Evolutionary conservation across 2,888 invertebrate species (phyloP).

Genomic region (Therioaphis trifolii): DNA sequence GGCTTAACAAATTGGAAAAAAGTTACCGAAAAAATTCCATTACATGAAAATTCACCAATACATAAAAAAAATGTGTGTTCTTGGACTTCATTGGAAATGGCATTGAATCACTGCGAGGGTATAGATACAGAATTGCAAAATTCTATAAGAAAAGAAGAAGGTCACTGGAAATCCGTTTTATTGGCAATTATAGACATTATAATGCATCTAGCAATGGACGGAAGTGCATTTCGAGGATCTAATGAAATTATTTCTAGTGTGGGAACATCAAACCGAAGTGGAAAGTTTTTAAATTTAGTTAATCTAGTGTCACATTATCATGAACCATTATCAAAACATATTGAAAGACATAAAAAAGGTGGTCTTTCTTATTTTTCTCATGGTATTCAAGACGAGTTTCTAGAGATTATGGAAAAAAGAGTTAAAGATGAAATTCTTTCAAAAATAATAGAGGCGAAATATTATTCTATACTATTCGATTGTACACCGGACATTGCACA

Average conservation of each 20-base stretch:
- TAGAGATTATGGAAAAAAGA: constrained; percentile 30
- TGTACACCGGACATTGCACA: constrained; percentile 24
- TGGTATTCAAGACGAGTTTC: constrained; percentile 15
- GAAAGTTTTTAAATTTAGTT: constrained; percentile 18
- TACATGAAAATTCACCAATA: too few species aligned
- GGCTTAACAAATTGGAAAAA: too few species aligned
- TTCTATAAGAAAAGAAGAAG: constrained; percentile 9
- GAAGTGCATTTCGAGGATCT: constrained; percentile 4
- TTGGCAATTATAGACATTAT: neutral
- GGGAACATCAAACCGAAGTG: constrained; percentile 5
- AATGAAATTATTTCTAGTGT: constrained; percentile 19
- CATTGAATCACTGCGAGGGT: neutral
- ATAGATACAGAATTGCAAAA: neutral
- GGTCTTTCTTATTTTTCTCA: constrained; percentile 24
- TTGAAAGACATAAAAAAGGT: constrained; percentile 28
- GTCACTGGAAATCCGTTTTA: neutral
- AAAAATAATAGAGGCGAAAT: constrained; percentile 5
- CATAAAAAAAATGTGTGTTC: too few species aligned
- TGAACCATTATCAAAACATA: constrained; percentile 29
- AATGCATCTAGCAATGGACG: constrained; percentile 11
- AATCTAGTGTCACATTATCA: constrained; percentile 8
- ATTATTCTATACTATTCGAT: constrained; percentile 32
- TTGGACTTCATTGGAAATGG: constrained; percentile 23
- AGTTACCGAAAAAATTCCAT: too few species aligned
- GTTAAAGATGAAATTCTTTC: constrained; percentile 19